Conservation (phyloP, 2,113 vertebrate species). For the Petrocephalus zakoni region DNA sequence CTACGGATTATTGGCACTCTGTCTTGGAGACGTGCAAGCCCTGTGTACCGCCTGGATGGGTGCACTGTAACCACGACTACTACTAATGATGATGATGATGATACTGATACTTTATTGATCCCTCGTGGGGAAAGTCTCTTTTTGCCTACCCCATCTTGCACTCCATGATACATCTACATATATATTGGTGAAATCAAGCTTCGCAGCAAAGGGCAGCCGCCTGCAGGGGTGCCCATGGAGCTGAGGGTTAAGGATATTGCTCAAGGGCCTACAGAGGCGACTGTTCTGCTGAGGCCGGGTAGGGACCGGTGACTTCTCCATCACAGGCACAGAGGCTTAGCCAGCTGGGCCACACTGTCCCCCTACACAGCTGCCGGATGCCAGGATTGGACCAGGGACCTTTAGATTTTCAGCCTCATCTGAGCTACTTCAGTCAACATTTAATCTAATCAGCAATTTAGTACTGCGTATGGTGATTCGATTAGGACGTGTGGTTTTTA, state of each 20-base stretch:
- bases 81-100: not conserved
- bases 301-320: not conserved
- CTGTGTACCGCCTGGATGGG: too few relatives aligned
- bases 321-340: not conserved
- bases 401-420: not conserved
- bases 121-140: not conserved
- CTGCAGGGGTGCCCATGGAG: not conserved
- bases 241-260: not conserved
- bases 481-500: not conserved
- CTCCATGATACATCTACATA: not conserved
- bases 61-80: not conserved
- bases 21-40: not conserved
- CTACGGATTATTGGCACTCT: not conserved
- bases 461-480: not conserved
- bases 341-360: not conserved
- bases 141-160: not conserved
- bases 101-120: not conserved
- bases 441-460: not conserved
- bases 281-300: not conserved
- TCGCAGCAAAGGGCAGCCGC: not conserved
- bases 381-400: not conserved
- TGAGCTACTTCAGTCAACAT: not conserved
- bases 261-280: not conserved
- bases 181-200: not conserved
- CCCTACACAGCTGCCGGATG: not conserved